Evolutionary conservation across 2,113 vertebrate genomes (phyloP), one percentile per base, ranked within the genome.

Genomic region (Megaceryle maxima): DNA sequence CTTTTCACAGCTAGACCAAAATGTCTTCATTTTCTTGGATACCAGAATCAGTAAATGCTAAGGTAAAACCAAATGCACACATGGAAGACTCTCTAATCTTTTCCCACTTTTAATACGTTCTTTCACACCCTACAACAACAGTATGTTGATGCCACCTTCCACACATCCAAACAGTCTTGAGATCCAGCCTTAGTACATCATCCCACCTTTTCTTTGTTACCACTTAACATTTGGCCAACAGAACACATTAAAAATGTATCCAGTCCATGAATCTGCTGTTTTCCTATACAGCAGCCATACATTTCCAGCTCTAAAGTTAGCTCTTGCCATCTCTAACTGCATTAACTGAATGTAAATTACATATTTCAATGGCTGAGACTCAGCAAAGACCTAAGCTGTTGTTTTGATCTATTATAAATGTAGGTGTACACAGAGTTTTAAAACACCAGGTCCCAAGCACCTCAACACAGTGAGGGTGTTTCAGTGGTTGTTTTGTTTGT

Each of bases 31-130:
- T 51, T 55, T 72, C 74, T 7, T 11, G 11, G 24, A 33, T 55
- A 59, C 8, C 51, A 82, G 9, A 31, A 59, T n/a, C 51, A 11
- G 37, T 50, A 81, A 63, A 53, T 1, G 21, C 51, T 29, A 59
- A 37, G 11, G 29, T 12, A 79, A 79, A 85, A 67, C 6, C 6
- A 41, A 4, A 22, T 3, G 8, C 17, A 25, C 4, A 8, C 13
- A 10, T 0, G 9, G 22, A 19, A 66, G 3, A 31, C 39, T 13
- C 9, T 1, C 1, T 33, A 59, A 0, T 3, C 3, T 53, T 66
- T 24, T 13, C 19, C 22, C 13, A 3, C 44, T 69, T 88, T 55
- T 43, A 80, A 56, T 2, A 31, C 16, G 15, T 13, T 44, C 46
- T 76, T 18, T 22, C 22, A 48, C 5, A 25, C 19, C 28, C 37